Evolutionary conservation across 2,797 vertebrate species (phyloP).

Genomic region (Microctenopoma steveboyesi): DNA sequence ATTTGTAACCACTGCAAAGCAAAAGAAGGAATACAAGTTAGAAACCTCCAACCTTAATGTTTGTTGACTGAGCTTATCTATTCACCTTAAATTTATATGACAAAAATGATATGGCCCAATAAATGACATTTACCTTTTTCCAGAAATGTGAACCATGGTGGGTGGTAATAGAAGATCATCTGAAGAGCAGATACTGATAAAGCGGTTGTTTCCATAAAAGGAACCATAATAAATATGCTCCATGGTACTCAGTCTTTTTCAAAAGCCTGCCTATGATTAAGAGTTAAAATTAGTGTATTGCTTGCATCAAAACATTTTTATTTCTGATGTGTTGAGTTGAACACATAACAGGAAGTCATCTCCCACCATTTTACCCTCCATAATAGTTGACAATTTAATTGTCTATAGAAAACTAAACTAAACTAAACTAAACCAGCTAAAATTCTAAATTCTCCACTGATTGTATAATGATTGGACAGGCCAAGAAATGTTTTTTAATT

Average conservation of each 20-base stretch:
- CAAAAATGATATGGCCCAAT: not conserved
- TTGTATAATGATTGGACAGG: no score
- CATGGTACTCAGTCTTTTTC: not conserved
- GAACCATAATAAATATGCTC: slow-evolving; percentile 1
- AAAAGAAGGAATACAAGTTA: no score
- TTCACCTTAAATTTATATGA: not conserved
- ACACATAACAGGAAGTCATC: not conserved
- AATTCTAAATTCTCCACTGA: no score
- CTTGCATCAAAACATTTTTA: not conserved
- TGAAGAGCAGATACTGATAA: not conserved
- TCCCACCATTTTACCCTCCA: not conserved
- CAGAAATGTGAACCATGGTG: not conserved
- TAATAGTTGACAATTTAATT: not conserved
- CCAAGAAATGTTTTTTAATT: no score
- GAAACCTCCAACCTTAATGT: not conserved
- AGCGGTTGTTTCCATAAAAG: slow-evolving; percentile 1
- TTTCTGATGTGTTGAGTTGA: not conserved
- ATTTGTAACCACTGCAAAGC: no score
- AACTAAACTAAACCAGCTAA: no score
- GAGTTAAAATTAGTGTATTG: not conserved
- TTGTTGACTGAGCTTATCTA: not conserved
- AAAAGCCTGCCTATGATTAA: slow-evolving; percentile 1
- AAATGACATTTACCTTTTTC: slow-evolving; percentile 5
- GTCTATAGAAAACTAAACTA: not conserved
- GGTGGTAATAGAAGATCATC: not conserved